Percentiles rank a stretch among this genome's conserved stretches.
Evolutionary conservation across 1,140 invertebrate species (phyloP).

Genomic region (Meteorus sp.): DNA sequence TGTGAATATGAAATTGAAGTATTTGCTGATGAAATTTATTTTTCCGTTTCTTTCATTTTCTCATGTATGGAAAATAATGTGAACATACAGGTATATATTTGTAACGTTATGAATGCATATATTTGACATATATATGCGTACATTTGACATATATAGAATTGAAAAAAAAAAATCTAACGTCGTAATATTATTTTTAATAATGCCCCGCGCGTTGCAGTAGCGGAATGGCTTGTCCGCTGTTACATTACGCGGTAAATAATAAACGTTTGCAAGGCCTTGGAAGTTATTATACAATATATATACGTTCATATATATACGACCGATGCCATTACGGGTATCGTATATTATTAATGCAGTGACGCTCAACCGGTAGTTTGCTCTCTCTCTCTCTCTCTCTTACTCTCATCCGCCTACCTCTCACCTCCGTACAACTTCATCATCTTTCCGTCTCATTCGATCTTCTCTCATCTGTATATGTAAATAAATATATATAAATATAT

Average conservation of each 20-base stretch:
- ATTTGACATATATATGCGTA: too few species aligned
- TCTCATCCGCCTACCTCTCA: constrained; percentile 27
- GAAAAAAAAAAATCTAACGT: constrained; percentile 28
- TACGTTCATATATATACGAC: constrained; percentile 53
- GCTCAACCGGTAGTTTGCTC: constrained; percentile 47
- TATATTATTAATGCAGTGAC: constrained; percentile 60
- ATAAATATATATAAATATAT: background rate
- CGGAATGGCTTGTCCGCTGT: constrained; percentile 48
- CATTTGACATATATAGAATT: too few species aligned
- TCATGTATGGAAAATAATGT: too few species aligned
- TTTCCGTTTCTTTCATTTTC: too few species aligned
- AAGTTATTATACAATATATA: constrained; percentile 61
- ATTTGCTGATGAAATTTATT: too few species aligned
- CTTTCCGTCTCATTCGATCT: background rate
- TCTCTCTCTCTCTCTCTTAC: constrained; percentile 22
- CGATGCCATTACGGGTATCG: constrained; percentile 59
- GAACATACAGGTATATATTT: too few species aligned
- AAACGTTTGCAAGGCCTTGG: constrained; percentile 60
- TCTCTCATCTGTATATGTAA: too few species aligned
- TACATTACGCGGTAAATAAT: constrained; percentile 60
- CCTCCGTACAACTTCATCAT: too few species aligned
- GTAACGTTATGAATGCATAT: too few species aligned
- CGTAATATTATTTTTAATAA: constrained; percentile 55
- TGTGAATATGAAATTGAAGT: too few species aligned
- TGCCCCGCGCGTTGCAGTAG: constrained; percentile 34